These are phyloP conservation scores for Heliconius hermathena DNA, from an alignment of 1,140 invertebrate species.

Conservation along the genomic window DNA sequence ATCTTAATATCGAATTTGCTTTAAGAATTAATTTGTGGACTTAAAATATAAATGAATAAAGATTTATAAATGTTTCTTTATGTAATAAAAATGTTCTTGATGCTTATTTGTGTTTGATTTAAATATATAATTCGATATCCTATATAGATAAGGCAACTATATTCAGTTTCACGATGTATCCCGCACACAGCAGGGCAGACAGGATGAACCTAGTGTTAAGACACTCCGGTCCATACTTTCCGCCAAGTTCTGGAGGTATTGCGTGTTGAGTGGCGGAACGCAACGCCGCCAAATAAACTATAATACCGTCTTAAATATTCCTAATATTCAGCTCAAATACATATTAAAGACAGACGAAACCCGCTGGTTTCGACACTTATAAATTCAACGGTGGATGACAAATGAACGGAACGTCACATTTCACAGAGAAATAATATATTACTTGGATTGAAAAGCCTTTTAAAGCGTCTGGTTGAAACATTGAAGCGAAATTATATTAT, in stretches of 20 bases:
- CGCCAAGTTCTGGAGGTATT: too few species aligned
- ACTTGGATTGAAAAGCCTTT: constrained; percentile 38
- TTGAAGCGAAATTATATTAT: not conserved
- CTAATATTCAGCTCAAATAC: not conserved
- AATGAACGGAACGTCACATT: constrained; percentile 42
- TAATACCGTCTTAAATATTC: not conserved
- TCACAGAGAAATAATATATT: constrained; percentile 50
- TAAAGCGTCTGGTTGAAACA: not conserved
- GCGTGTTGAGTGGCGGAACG: too few species aligned
- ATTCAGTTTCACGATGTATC: too few species aligned
- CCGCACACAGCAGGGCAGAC: too few species aligned
- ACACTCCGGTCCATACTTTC: too few species aligned
- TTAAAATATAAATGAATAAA: not conserved
- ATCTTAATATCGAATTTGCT: constrained; percentile 8
- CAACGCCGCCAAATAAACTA: not conserved
- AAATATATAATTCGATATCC: too few species aligned
- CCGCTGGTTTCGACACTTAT: constrained; percentile 29
- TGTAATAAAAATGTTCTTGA: too few species aligned
- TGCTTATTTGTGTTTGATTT: too few species aligned
- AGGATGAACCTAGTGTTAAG: too few species aligned
- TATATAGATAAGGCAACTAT: too few species aligned
- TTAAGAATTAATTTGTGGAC: not conserved
- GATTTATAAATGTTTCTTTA: not conserved
- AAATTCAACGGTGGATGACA: constrained; percentile 44
- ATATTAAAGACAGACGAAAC: constrained; percentile 12